Conservation (phyloP, 2,797 vertebrate species). For the Glyptemys insculpta region DNA sequence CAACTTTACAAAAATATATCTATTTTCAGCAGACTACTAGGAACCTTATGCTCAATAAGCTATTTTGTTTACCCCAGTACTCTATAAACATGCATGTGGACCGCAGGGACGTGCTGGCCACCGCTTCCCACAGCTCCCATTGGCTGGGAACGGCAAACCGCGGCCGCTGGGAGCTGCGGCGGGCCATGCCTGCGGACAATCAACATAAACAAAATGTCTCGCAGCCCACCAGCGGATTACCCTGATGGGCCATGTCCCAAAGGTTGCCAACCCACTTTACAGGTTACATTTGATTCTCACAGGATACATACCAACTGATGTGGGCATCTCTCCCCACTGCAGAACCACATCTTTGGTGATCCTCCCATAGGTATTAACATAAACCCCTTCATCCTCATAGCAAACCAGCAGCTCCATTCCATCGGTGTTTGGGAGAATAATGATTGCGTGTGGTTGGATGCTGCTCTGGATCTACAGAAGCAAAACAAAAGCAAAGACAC, state of each 20-base stretch:
- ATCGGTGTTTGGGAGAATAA: constrained; percentile 92
- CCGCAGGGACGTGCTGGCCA: too few relatives aligned
- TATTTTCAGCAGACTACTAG: neutral
- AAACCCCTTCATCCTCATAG: constrained; percentile 93
- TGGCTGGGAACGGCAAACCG: too few relatives aligned
- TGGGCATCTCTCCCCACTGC: constrained; percentile 99
- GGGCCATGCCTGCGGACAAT: too few relatives aligned
- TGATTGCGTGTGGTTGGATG: constrained; percentile 93
- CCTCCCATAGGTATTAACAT: constrained; percentile 91
- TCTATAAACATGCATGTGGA: neutral
- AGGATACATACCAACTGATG: constrained; percentile 91
- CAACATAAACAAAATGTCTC: too few relatives aligned
- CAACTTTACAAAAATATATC: neutral
- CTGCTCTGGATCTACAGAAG: constrained; percentile 88
- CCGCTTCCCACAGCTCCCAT: too few relatives aligned
- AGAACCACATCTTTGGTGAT: constrained; percentile 95
- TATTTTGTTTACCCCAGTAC: neutral
- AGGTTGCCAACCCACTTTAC: neutral
- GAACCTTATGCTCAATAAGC: neutral
- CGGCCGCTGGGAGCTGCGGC: too few relatives aligned
- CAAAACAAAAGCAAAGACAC: neutral
- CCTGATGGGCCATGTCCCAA: too few relatives aligned
- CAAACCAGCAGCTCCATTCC: constrained; percentile 93
- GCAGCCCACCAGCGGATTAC: too few relatives aligned
- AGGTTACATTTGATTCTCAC: rapidly evolving